Base-by-base conservation (phyloP, 2,797 vertebrate genomes). In the Neomorphus geoffroyi region DNA sequence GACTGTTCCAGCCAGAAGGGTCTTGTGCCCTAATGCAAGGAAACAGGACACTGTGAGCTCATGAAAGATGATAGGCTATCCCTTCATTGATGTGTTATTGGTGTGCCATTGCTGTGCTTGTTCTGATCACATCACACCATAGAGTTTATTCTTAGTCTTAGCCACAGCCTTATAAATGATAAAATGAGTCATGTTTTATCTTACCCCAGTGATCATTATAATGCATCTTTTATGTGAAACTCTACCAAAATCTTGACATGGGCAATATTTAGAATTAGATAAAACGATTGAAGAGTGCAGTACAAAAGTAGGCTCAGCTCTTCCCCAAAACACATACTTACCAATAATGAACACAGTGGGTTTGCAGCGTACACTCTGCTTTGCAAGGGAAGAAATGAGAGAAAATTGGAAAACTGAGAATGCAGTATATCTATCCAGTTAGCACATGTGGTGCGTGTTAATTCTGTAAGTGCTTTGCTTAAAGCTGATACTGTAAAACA, bases 21-120 rank as follows among this genome's bases (percentile, higher is more conserved):
- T 65, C 91, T 83, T 72, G 48, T 88, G 85, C 77, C 86, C 87
- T 69, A 79, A 88, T 12, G 9, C 43, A 41, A 65, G 84, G 91
- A 35, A 95, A 86, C n/a, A 43, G 89, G 82, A 92, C 88, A 54
- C 85, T 27, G 39, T 35, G 77, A 97, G 96, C 92, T 77, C 90
- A 54, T 91, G 92, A 93, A 97, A 95, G 93, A 96, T 96, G 98
- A 98, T 98, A 97, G 97, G 97, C 89, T 90, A 33, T 80, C 83
- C 81, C 92, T 99, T 93, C 98, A 98, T 99, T 98, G n/a, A n/a
- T n/a, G n/a, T n/a, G n/a, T n/a, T n/a, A 98, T 98, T 98, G 96
- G 98, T 98, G 97, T 92, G 86, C 88, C 90, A 70, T 93, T 48
- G 64, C 96, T 89, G 45, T 80, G 84, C 96, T 97, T 96, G 97